Evolutionary conservation across 2,113 vertebrate species (phyloP).

Genomic region (Sylvietta virens): DNA sequence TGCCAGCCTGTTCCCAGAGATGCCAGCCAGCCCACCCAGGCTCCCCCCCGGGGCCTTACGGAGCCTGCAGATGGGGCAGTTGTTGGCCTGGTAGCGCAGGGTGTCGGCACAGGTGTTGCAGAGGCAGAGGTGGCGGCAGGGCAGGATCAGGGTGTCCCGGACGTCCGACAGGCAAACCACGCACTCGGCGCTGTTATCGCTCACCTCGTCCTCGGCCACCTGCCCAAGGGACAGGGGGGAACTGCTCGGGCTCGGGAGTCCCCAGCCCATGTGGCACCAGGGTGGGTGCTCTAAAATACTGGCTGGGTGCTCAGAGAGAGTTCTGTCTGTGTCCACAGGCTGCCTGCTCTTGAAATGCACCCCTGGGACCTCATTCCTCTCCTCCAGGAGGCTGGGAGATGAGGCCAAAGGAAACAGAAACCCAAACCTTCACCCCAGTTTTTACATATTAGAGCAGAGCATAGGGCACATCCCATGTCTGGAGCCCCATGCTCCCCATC

Average conservation of each 20-base stretch:
- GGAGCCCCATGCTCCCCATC: background rate
- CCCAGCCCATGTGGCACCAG: accelerated
- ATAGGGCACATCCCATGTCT: background rate
- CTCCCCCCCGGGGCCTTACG: slow-evolving; percentile 56
- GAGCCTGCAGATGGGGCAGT: slow-evolving; percentile 95
- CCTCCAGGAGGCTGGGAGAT: background rate
- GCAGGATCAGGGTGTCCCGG: slow-evolving; percentile 94
- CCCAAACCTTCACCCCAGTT: background rate
- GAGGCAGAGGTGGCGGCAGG: slow-evolving; percentile 93
- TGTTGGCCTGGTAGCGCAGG: slow-evolving; percentile 95
- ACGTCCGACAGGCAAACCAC: slow-evolving; percentile 96
- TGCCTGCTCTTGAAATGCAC: background rate
- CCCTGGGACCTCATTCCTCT: background rate
- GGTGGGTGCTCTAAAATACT: background rate
- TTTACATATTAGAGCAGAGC: background rate
- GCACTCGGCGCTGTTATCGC: slow-evolving; percentile 96
- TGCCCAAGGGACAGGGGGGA: slow-evolving; percentile 25
- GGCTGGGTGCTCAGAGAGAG: accelerated
- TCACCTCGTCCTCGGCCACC: slow-evolving; percentile 94
- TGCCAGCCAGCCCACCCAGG: background rate
- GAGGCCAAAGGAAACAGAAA: background rate
- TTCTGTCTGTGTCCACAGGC: background rate
- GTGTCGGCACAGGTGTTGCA: slow-evolving; percentile 95
- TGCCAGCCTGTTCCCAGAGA: background rate
- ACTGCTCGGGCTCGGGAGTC: accelerated